These are phyloP conservation scores for Prenolepis imparis DNA, from an alignment of 2,888 invertebrate species.

Conservation along the genomic window DNA sequence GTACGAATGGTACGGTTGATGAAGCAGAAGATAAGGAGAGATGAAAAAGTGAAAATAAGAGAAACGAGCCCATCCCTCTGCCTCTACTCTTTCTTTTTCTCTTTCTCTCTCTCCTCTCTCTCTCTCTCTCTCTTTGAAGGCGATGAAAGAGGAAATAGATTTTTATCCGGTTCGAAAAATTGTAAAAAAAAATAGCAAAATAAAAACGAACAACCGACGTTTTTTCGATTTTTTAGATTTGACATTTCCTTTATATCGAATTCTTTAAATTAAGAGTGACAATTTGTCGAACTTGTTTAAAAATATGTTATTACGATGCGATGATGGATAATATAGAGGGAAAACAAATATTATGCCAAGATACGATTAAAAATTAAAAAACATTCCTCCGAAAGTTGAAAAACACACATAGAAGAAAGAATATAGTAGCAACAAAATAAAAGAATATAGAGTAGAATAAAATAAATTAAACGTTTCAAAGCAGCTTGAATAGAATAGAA, in stretches of 20 bases:
- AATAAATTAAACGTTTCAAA: slow-evolving; percentile 13
- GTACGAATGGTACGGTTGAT: slow-evolving; percentile 54
- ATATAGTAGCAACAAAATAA: not conserved
- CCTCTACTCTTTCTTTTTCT: not conserved
- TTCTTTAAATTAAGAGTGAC: not conserved
- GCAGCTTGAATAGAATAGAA: not conserved
- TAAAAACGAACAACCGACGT: not conserved
- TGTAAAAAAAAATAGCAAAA: slow-evolving; percentile 29
- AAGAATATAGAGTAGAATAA: not conserved
- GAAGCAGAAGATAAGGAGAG: slow-evolving; percentile 51
- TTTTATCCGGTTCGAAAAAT: slow-evolving; percentile 46
- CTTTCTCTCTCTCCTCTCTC: not conserved
- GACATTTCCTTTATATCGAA: not conserved
- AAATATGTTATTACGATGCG: not conserved
- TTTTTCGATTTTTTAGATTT: slow-evolving; percentile 10
- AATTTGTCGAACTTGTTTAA: not conserved
- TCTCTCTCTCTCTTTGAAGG: slow-evolving; percentile 10
- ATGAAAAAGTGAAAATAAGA: slow-evolving; percentile 51
- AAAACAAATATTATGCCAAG: not conserved
- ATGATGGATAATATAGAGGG: not conserved
- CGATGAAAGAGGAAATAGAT: slow-evolving; percentile 41
- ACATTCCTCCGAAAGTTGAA: not conserved
- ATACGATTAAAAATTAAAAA: slow-evolving; percentile 19
- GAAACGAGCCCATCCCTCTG: slow-evolving; percentile 5
- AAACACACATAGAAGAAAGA: not conserved